These are phyloP conservation scores for Dicyrtomina minuta DNA, from an alignment of 2,888 invertebrate genomes.

Conservation along the genomic window DNA sequence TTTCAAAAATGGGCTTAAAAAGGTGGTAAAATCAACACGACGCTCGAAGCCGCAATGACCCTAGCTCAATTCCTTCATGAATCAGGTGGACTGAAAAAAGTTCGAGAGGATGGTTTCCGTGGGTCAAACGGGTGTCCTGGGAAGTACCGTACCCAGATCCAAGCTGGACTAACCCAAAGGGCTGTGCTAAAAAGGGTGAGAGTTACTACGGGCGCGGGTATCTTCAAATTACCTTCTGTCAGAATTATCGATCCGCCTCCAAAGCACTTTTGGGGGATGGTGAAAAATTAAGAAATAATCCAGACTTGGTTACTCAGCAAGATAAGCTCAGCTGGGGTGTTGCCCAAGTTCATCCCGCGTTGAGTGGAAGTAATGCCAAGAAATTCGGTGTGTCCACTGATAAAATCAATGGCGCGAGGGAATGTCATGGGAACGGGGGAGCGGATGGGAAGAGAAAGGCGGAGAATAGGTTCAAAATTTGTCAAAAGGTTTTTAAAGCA, in stretches of 20 bases:
- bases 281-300: conserved; percentile 12
- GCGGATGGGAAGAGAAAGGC: too few relatives aligned
- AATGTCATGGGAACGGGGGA: not conserved
- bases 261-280: conserved; percentile 3
- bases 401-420: conserved; percentile 28
- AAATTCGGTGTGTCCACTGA: conserved; percentile 32
- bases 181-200: not conserved
- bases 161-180: too few relatives aligned
- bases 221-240: conserved; percentile 9
- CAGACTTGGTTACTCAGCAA: conserved; percentile 22
- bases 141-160: not conserved
- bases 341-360: conserved; percentile 12
- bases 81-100: conserved; percentile 2
- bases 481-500: too few relatives aligned
- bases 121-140: not conserved
- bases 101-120: not conserved
- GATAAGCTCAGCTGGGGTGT: not conserved
- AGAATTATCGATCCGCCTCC: conserved; percentile 24
- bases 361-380: not conserved
- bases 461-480: too few relatives aligned
- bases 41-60: conserved; percentile 28
- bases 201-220: conserved; percentile 16
- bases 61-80: conserved; percentile 30
- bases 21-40: not conserved
- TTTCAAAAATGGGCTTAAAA: not conserved